These are phyloP conservation scores for Numenius arquata DNA, from an alignment of 2,113 vertebrate genomes.

Conservation along the genomic window DNA sequence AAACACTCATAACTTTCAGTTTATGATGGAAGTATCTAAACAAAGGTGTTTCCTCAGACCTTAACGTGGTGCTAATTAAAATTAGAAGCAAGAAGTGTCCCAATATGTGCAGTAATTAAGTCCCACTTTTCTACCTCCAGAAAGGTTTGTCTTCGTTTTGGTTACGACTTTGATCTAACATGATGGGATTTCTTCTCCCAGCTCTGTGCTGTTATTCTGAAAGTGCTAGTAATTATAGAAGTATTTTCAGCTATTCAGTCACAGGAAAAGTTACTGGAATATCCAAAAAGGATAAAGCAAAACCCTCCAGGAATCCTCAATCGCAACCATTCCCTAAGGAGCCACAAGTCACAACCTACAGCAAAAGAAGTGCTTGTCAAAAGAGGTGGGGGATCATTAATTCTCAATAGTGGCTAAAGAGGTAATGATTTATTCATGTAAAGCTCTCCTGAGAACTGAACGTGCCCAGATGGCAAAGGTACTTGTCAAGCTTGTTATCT, in stretches of 20 bases:
- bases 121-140: background rate
- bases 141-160: background rate
- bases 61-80: background rate
- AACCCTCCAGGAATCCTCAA: background rate
- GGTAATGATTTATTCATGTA: slow-evolving; percentile 2
- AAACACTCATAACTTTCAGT: background rate
- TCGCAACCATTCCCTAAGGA: background rate
- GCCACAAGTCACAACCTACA: slow-evolving; percentile 1
- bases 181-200: background rate
- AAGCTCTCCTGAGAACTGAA: background rate
- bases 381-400: background rate
- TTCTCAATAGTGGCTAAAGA: background rate
- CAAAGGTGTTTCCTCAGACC: background rate
- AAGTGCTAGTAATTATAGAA: background rate
- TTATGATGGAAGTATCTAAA: background rate
- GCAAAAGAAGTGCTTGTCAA: background rate
- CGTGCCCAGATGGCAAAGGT: background rate
- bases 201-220: background rate
- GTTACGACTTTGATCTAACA: background rate
- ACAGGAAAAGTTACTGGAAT: background rate
- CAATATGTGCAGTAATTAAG: background rate
- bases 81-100: background rate
- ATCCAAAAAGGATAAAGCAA: background rate
- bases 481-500: background rate
- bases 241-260: background rate